Conservation (phyloP, 2,113 vertebrate genomes). For the Xenopus borealis region DNA sequence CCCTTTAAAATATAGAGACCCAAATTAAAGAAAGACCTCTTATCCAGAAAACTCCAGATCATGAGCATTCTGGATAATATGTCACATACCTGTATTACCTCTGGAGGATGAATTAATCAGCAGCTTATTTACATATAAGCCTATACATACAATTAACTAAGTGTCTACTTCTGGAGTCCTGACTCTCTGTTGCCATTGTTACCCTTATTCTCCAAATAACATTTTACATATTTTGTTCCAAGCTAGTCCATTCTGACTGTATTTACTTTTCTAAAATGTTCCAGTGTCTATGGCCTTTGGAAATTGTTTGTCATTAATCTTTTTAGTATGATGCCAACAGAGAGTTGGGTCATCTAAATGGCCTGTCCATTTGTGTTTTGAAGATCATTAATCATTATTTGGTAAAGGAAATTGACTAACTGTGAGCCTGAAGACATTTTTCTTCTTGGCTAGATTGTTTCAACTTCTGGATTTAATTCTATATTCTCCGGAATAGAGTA, state of each 20-base stretch:
- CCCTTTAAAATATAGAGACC: too few species aligned
- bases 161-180: too few species aligned
- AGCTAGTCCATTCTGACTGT: constrained; percentile 28
- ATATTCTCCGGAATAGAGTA: background rate
- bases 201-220: background rate
- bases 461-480: constrained; percentile 25
- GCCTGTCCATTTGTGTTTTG: constrained; percentile 42
- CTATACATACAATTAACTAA: too few species aligned
- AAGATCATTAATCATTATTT: constrained; percentile 47
- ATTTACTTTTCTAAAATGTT: constrained; percentile 34
- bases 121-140: too few species aligned
- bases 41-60: too few species aligned
- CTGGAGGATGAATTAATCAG: too few species aligned
- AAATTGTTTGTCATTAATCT: constrained; percentile 46
- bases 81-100: too few species aligned
- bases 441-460: constrained; percentile 31
- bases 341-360: constrained; percentile 47
- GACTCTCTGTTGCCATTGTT: background rate
- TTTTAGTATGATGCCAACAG: constrained; percentile 42
- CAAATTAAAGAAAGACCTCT: too few species aligned
- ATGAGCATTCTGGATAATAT: too few species aligned
- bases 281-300: constrained; percentile 17
- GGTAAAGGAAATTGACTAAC: constrained; percentile 46
- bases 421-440: constrained; percentile 39
- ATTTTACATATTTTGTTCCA: constrained; percentile 3